Evolutionary conservation across 2,888 invertebrate genomes (phyloP).

Genomic region (Diaprepes abbreviatus): DNA sequence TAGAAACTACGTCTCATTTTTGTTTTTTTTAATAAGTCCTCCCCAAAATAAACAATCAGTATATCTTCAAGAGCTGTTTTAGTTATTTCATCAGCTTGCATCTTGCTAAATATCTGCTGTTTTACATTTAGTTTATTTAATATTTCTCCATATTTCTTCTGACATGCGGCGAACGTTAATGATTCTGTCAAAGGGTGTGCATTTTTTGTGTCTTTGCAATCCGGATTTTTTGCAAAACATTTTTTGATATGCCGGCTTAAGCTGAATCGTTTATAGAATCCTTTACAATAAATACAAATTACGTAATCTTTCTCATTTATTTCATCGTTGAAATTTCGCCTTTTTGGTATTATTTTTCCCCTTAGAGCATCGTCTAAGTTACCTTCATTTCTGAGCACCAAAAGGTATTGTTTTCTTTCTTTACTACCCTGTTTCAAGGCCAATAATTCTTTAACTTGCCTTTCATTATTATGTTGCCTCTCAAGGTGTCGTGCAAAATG

Average conservation of each 20-base stretch:
- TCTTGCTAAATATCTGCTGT: not conserved
- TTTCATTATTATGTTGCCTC: not conserved
- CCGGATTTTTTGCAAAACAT: not conserved
- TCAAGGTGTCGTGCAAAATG: not conserved
- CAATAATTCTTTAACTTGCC: not conserved
- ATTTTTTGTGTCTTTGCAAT: too few relatives aligned
- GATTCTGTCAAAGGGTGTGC: not conserved
- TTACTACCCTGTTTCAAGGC: not conserved
- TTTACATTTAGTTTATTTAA: not conserved
- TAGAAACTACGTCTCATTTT: not conserved
- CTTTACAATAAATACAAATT: not conserved
- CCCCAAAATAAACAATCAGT: not conserved
- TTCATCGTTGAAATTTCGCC: not conserved
- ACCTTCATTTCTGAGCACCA: not conserved
- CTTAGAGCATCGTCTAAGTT: not conserved
- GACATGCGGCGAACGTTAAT: not conserved
- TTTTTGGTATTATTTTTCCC: not conserved
- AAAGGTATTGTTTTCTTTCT: not conserved
- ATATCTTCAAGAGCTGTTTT: not conserved
- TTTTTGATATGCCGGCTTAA: not conserved
- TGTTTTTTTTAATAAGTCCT: not conserved
- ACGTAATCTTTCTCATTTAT: not conserved
- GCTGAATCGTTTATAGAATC: not conserved
- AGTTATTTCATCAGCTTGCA: not conserved
- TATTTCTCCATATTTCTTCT: not conserved